phyloP scores from a whole-genome alignment of 1,140 invertebrate species.

The Rhizoglyphus robini region DNA sequence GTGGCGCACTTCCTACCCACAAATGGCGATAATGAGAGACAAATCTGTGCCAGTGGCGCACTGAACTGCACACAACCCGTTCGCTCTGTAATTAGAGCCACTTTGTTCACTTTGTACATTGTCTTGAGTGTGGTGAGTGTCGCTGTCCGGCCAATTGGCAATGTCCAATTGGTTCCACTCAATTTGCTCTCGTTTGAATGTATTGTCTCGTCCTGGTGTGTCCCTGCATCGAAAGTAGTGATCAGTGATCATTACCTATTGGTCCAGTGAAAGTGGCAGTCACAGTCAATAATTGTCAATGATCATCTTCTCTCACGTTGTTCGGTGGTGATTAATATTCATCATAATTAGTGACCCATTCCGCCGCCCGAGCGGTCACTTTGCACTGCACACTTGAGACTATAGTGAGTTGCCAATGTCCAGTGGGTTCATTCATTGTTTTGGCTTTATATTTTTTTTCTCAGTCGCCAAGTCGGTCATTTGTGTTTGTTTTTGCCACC shows the following conservation, averaged over 20 bases:
- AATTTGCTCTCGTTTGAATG: not conserved
- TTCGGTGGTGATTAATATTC: not conserved
- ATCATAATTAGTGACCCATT: not conserved
- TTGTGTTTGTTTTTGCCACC: no score
- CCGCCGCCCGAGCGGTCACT: not conserved
- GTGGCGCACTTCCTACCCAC: no score
- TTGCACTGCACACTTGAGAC: not conserved
- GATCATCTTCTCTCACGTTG: not conserved
- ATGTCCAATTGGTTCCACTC: slow-evolving; percentile 10
- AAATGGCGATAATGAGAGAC: not conserved
- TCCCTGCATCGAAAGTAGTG: no score
- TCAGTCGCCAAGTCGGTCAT: no score
- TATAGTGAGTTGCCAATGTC: not conserved
- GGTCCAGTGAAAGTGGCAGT: no score
- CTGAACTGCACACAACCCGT: not conserved
- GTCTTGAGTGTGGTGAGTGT: not conserved
- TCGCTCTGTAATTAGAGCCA: not conserved
- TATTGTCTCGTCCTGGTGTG: no score
- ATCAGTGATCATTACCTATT: no score
- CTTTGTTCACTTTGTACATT: not conserved
- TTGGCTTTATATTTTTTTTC: not conserved
- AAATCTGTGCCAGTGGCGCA: not conserved
- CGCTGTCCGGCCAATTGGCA: not conserved
- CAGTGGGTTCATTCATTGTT: not conserved
- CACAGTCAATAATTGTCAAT: not conserved